These are phyloP conservation scores for Stenoptilia bipunctidactyla DNA, from an alignment of 2,888 invertebrate genomes.

Conservation along the genomic window DNA sequence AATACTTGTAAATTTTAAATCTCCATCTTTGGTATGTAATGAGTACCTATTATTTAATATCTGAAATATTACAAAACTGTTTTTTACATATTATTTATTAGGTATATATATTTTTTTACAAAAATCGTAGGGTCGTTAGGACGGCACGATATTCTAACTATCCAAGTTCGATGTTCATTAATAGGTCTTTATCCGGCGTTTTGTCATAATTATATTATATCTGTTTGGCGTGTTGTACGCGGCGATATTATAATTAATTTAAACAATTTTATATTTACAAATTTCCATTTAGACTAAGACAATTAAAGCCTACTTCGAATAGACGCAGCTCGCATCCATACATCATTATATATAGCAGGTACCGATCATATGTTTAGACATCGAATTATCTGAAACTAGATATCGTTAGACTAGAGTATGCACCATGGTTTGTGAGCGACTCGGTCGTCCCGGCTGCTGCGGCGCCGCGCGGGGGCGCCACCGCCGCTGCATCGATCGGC, in stretches of 20 bases:
- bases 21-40: slow-evolving; percentile 66
- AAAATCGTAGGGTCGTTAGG: slow-evolving; percentile 71
- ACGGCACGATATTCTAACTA: slow-evolving; percentile 69
- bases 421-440: slow-evolving; percentile 36
- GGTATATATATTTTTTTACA: slow-evolving; percentile 66
- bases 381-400: slow-evolving; percentile 45
- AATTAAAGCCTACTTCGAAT: slow-evolving; percentile 68
- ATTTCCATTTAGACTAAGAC: slow-evolving; percentile 68
- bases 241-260: slow-evolving; percentile 46
- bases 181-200: slow-evolving; percentile 44
- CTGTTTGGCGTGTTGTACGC: slow-evolving; percentile 38
- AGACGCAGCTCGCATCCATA: slow-evolving; percentile 69
- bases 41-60: slow-evolving; percentile 65
- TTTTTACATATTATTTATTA: slow-evolving; percentile 57
- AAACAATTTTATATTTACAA: slow-evolving; percentile 52
- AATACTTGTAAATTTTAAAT: slow-evolving; percentile 68
- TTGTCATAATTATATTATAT: slow-evolving; percentile 20
- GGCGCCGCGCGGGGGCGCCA: slow-evolving; percentile 12
- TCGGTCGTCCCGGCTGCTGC: no score
- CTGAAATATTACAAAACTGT: slow-evolving; percentile 69
- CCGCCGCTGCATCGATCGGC: slow-evolving; percentile 11
- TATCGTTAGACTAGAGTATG: slow-evolving; percentile 52
- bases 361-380: slow-evolving; percentile 60
- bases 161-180: slow-evolving; percentile 65
- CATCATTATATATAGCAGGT: slow-evolving; percentile 63